Conservation (phyloP, 2,797 vertebrate species). For the Bovichtus variegatus region DNA sequence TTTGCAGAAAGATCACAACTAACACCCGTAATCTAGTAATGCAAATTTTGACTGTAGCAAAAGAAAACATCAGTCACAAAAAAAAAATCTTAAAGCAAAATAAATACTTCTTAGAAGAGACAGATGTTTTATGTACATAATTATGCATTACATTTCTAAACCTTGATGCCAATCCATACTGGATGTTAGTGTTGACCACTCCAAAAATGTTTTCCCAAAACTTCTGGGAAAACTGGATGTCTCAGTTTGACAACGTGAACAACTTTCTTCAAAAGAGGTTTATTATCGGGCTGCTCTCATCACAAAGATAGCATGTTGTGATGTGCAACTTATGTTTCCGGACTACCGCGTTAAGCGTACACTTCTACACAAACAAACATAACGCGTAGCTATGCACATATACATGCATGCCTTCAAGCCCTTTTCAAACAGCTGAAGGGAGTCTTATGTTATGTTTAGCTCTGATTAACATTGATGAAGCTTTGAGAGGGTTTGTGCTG, state of each 20-base stretch:
- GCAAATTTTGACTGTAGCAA: background rate
- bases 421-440: conserved; percentile 51
- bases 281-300: background rate
- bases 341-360: background rate
- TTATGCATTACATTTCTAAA: conserved; percentile 7
- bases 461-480: conserved; percentile 75
- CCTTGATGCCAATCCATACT: background rate
- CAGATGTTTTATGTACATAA: background rate
- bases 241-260: conserved; percentile 1
- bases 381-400: conserved; percentile 7
- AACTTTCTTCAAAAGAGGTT: background rate
- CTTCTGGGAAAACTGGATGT: background rate
- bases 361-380: conserved; percentile 56
- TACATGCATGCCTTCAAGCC: conserved; percentile 30
- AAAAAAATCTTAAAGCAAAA: background rate
- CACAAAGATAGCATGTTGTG: background rate
- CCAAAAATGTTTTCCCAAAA: background rate
- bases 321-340: conserved; percentile 3
- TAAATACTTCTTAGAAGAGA: background rate
- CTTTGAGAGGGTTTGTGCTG: conserved; percentile 59
- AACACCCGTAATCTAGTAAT: background rate
- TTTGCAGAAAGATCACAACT: background rate
- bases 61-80: background rate
- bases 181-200: background rate
- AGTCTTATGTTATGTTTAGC: conserved; percentile 70